A percentile compares a stretch with the other conserved stretches of the same genome.
phyloP scores from a whole-genome alignment of 2,888 invertebrate species.

The Papilio demoleus region DNA sequence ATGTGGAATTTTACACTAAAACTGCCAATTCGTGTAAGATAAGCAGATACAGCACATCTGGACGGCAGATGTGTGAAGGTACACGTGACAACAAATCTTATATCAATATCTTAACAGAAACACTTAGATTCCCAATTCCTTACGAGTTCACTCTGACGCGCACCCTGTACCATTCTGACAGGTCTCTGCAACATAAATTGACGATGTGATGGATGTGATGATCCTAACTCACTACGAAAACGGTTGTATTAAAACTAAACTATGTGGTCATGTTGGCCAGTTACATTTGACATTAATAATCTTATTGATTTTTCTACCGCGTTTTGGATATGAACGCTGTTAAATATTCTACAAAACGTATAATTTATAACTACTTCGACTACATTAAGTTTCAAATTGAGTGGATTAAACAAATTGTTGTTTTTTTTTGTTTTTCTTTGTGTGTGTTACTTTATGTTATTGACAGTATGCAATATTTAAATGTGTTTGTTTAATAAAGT shows the following conservation, averaged over 20 bases:
- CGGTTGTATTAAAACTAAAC: neutral
- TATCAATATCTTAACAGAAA: constrained; percentile 74
- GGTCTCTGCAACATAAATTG: constrained; percentile 85
- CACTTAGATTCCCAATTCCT: constrained; percentile 84
- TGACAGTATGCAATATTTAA: constrained; percentile 83
- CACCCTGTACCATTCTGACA: constrained; percentile 92
- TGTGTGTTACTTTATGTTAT: constrained; percentile 47
- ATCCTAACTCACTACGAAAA: constrained; percentile 47
- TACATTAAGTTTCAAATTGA: constrained; percentile 32
- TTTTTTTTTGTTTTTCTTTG: constrained; percentile 37
- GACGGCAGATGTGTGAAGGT: constrained; percentile 80
- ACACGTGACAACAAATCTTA: constrained; percentile 77
- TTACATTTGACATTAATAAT: constrained; percentile 9
- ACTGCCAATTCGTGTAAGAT: constrained; percentile 77
- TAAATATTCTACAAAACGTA: constrained; percentile 17
- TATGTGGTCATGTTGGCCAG: constrained; percentile 13
- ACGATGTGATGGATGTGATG: constrained; percentile 74
- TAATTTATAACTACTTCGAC: constrained; percentile 17
- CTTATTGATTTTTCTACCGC: constrained; percentile 27
- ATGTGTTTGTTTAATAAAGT: constrained; percentile 61
- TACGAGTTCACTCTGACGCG: constrained; percentile 94
- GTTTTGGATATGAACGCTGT: neutral
- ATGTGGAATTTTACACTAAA: constrained; percentile 49
- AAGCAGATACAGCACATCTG: constrained; percentile 79
- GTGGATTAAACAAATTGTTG: too few species aligned